Evolutionary conservation across 2,113 vertebrate genomes (phyloP).

Genomic region (Athene cunicularia): DNA sequence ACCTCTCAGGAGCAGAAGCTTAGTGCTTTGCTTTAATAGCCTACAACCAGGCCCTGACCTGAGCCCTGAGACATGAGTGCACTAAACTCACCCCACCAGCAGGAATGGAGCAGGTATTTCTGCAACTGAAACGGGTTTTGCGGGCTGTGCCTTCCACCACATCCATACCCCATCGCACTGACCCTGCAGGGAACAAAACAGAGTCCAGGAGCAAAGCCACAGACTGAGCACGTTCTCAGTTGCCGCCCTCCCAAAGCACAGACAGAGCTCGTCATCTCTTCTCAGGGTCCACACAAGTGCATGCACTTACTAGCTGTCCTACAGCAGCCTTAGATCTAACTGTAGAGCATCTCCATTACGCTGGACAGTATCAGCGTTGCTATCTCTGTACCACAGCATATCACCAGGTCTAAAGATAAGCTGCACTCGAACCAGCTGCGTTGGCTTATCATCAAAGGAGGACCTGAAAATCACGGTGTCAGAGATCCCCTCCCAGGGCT

Average conservation of each 20-base stretch:
- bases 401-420: background rate
- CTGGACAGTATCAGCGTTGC: rapidly evolving
- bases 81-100: background rate
- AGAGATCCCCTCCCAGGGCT: background rate
- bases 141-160: background rate
- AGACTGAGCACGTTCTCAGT: background rate
- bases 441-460: background rate
- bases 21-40: background rate
- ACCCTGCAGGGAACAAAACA: background rate
- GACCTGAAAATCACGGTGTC: background rate
- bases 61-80: background rate
- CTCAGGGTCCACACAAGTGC: background rate
- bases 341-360: background rate
- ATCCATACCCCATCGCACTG: background rate
- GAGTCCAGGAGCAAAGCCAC: background rate
- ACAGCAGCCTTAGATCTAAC: background rate
- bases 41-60: background rate
- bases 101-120: background rate
- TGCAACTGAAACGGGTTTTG: background rate
- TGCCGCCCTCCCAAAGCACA: background rate
- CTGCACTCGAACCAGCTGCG: background rate
- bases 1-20: background rate
- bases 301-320: background rate
- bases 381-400: background rate
- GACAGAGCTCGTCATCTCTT: background rate